Conservation (phyloP, 2,888 invertebrate genomes). For the Cynaeus angustus region DNA sequence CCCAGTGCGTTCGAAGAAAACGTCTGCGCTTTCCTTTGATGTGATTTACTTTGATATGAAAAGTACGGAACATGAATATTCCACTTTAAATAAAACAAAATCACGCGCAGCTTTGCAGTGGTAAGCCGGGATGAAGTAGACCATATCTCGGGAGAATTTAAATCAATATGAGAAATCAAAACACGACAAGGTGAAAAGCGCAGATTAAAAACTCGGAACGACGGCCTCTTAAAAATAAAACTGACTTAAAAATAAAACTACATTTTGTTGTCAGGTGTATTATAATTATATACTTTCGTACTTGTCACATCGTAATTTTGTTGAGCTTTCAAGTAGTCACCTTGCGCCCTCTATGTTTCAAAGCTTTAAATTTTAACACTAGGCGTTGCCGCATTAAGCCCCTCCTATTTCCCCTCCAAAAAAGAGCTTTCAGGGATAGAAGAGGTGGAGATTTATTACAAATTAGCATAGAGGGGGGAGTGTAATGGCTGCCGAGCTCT, state of each 20-base stretch:
- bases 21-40: constrained; percentile 59
- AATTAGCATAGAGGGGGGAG: constrained; percentile 66
- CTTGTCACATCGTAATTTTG: no score
- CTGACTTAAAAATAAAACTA: not conserved
- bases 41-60: constrained; percentile 64
- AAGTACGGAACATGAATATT: constrained; percentile 62
- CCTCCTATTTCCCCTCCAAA: constrained; percentile 57
- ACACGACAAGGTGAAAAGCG: constrained; percentile 34
- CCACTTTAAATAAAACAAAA: constrained; percentile 62
- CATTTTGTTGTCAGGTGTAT: not conserved
- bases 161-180: constrained; percentile 55
- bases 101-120: constrained; percentile 60
- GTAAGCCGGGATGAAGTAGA: constrained; percentile 61
- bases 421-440: constrained; percentile 49
- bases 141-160: constrained; percentile 53
- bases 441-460: constrained; percentile 63
- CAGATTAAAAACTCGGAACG: not conserved
- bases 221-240: not conserved
- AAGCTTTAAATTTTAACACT: constrained; percentile 33
- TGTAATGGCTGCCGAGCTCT: constrained; percentile 70
- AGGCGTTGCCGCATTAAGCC: constrained; percentile 51
- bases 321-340: not conserved
- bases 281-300: no score
- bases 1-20: constrained; percentile 51
- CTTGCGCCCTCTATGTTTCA: constrained; percentile 52